Base-by-base conservation (phyloP, 2,888 invertebrate species). In the Ochlodes sylvanus region DNA sequence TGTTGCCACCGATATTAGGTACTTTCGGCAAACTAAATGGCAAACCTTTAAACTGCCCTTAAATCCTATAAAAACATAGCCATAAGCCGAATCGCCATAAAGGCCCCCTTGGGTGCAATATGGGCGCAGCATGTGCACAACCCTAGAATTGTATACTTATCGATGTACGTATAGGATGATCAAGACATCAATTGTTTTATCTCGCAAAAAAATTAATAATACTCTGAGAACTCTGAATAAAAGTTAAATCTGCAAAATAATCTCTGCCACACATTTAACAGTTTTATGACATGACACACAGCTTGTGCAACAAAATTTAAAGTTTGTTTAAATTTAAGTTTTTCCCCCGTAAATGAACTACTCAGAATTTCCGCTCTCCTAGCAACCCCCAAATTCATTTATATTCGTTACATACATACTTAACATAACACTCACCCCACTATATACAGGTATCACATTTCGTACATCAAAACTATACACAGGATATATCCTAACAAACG, bases 61-160 rank as follows among this genome's bases (percentile, higher is more conserved):
- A 66, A 66, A 50, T 41, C 65, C 65, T 17, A 65, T 65, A 58
- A 58, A 66, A 66, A 52, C 65, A 66, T 41, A 58, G 65, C 65
- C 50, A 42, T 66, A 65, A 65, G 65, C 57, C 65, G 50, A 50
- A 65, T 58, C 41, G 47, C 58, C 65, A 58, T 58, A 66, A 66
- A 66, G 38, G 58, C 67, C 60, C 66, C 66, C 66, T 34, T 60
- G 66, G 60, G 66, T 60, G 66, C 60, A 32, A 47, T 67, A 55
- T 55, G 67, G 44, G 44, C 44, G 54, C 54, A 61, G 54, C 54
- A 61, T 67, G 47, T 61, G 60, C 61, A 61, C 54, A 34, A 60
- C 54, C 54, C 21, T 61, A 54, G 65, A 76, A 78, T 76, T 77
- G 77, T n/a, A 17, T 41, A 34, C 21, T 50, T 58, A 66, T 66